Evolutionary conservation across 2,113 vertebrate species (phyloP), one percentile per base, ranked within the genome.

Genomic region (Brachyhypopomus occidentalis): DNA sequence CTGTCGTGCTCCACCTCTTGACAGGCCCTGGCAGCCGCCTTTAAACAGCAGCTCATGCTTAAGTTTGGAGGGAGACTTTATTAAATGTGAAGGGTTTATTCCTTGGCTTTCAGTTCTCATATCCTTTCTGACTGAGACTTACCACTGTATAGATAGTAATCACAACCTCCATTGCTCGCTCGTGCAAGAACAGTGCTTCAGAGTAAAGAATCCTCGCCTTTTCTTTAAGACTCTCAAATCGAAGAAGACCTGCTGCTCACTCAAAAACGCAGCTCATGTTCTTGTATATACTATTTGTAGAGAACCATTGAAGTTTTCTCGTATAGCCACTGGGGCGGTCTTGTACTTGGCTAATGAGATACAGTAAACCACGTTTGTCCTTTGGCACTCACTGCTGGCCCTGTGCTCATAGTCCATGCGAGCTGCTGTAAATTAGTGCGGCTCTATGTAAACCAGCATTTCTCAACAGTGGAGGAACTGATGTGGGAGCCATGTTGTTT

Each of bases 401-500:
- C 17, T 77, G 20, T 84, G 89, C 88, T 79, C 63, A 88, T 84
- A 83, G 87, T 90, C 77, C 60, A 34, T 56, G 64, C 36, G 71
- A n/a, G 69, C 74, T 64, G 36, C 67, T 75, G 58, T 60, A 81
- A 85, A 90, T 90, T 88, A 87, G 85, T 70, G 23, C 75, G 78
- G 80, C 84, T 80, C 78, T 83, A 75, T 82, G 83, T 88, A 89
- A 87, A 88, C 88, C 23, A 83, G 69, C 83, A 87, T 90, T 89
- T 79, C 87, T 92, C 87, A 89, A 83, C 86, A 75, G 77, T 83
- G 73, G 82, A 89, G 86, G 17, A 64, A 86, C 83, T 88, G 90
- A 92, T 87, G 78, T 88, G 90, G 88, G 88, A 90, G 86, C 86
- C 86, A 84, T 86, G 83, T 87, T 91, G 90, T 91, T 89, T 91